Evolutionary conservation across 2,113 vertebrate species (phyloP), one percentile per base, ranked within the genome.

Genomic region (Willisornis vidua): DNA sequence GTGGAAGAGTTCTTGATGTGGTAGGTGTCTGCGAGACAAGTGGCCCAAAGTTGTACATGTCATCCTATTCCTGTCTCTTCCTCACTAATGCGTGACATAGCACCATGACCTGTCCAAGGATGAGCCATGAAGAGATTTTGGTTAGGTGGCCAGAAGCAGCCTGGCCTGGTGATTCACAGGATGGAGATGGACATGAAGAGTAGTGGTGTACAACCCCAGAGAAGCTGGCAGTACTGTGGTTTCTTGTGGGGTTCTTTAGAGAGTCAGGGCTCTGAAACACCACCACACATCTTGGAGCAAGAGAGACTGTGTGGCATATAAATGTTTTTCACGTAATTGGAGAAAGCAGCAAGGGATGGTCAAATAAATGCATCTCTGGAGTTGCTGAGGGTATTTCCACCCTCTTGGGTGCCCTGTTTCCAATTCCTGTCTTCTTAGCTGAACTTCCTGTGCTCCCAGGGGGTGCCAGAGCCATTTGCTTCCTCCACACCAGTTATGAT

Each of bases 321-420:
- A 77, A 25, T 10, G 3, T 48, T 77, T 80, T 16, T 52, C 31
- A 67, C 0, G 0, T 71, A 33, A 84, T 59, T 51, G 43, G 6
- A 78, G 43, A 81, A 74, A 20, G 29, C 37, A 54, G 45, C 57
- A 85, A 62, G 81, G 74, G 46, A 12, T 67, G 37, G 19, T 78
- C 28, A 67, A 41, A 80, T n/a, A 68, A 24, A 24, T 26, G 8
- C 7, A 1, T 49, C 37, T 88, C 14, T 65, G 51, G 19, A 89
- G n/a, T 6, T 89, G 41, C 55, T 28, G n/a, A 9, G 91, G 41
- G 7, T 52, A 41, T 54, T 78, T 9, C 31, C 41, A 31, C 22
- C 25, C 22, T 59, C 28, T 81, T 62, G 49, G 13, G 3, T n/a
- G n/a, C 12, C 20, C 20, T 51, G 6, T 79, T 88, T 72, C 24